Base-by-base conservation (phyloP, 2,797 vertebrate species). In the Alauda arvensis region DNA sequence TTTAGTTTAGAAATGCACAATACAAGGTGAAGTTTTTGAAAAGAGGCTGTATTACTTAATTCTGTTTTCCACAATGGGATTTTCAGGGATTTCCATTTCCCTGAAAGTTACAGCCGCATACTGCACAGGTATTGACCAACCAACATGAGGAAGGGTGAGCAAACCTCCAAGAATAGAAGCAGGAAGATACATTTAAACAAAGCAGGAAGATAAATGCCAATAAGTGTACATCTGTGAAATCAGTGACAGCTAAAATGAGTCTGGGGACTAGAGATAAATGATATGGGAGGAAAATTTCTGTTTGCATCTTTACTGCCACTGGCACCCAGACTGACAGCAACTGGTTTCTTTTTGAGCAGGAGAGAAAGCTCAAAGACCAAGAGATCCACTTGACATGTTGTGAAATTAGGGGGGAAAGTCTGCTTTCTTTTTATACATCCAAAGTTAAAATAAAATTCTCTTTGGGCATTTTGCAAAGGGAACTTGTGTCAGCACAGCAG, bases 31-130 rank as follows among this genome's bases (percentile, higher is more conserved):
- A 33, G 0, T 4, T 74, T 84, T 91, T 71, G 17, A 55, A 52
- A 84, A 60, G 46, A 56, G 10, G 20, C 8, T 75, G 2, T 33
- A 25, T 68, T 40, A 48, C 39, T 87, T 70, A 60, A 63, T 60
- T 79, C 21, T 77, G 6, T 75, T 87, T 71, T 37, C 26, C 33
- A 46, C 33, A 67, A 23, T 62, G 37, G n/a, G 37, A 71, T 77
- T 94, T 75, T 83, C 17, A 56, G 63, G 39, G 56, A 60, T 56
- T 37, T 68, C 48, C 11, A n/a, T 68, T 86, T 66, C 42, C 15
- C 39, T 80, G 48, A 84, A 87, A 92, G 28, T 69, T 51, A 31
- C 0, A 0, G n/a, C 60, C 56, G 65, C 0, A 0, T 68, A 62
- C 42, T 3, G 2, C 25, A 4, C 8, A 0, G 5, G 25, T 39